phyloP scores from a whole-genome alignment of 2,888 invertebrate genomes.

The Hartigia nigra region DNA sequence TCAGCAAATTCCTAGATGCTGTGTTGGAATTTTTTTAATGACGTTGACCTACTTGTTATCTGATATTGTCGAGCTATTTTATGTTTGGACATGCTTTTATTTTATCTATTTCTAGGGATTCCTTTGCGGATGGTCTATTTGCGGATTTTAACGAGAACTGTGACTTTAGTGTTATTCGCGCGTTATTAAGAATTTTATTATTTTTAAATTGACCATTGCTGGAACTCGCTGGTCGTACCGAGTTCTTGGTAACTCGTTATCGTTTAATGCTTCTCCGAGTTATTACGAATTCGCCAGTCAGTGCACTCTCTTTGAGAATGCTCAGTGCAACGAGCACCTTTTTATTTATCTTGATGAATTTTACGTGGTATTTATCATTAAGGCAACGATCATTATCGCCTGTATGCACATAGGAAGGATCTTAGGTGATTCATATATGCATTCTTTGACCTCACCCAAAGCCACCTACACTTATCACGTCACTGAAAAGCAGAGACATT shows the following conservation, averaged over 20 bases:
- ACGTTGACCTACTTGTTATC: background rate
- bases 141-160: background rate
- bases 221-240: background rate
- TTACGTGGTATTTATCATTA: background rate
- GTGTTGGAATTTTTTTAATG: background rate
- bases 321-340: background rate
- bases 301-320: background rate
- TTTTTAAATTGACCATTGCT: background rate
- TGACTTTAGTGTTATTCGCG: background rate
- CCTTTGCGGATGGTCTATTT: background rate
- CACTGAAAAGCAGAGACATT: background rate
- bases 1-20: background rate
- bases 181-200: background rate
- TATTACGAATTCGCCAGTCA: background rate
- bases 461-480: background rate
- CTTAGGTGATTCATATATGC: background rate
- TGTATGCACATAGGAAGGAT: background rate
- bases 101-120: background rate
- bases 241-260: background rate
- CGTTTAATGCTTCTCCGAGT: background rate
- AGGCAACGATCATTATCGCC: background rate
- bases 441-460: background rate
- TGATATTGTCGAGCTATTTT: background rate
- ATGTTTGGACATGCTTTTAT: background rate
- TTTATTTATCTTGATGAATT: background rate